phyloP scores from a whole-genome alignment of 2,888 invertebrate species.

The Andrena minutula region DNA sequence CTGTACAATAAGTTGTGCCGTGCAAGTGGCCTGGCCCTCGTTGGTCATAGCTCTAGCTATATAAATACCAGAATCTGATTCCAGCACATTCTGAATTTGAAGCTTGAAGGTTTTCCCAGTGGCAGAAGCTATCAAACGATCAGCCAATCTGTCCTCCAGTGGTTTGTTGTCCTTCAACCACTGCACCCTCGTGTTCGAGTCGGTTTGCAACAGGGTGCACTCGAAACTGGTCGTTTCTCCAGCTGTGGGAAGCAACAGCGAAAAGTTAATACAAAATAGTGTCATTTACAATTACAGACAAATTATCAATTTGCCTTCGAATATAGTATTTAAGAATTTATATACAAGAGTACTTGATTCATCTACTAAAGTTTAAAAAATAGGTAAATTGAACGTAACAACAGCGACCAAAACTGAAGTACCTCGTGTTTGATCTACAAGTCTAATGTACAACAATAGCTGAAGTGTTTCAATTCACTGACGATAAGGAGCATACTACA shows the following conservation, averaged over 20 bases:
- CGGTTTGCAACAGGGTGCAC: slow-evolving; percentile 89
- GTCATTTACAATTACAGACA: not conserved
- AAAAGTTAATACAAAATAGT: not conserved
- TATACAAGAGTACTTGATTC: slow-evolving; percentile 35
- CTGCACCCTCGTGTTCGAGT: slow-evolving; percentile 87
- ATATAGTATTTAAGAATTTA: slow-evolving; percentile 5
- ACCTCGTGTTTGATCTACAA: not conserved
- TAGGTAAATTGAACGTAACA: not conserved
- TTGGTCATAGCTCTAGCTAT: slow-evolving; percentile 94
- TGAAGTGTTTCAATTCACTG: not conserved
- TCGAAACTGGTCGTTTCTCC: slow-evolving; percentile 94
- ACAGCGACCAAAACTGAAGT: slow-evolving; percentile 23
- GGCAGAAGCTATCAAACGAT: slow-evolving; percentile 89
- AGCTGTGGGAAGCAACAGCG: slow-evolving; percentile 86
- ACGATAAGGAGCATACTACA: slow-evolving; percentile 10
- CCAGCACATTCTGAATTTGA: slow-evolving; percentile 90
- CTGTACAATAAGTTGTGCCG: slow-evolving; percentile 94
- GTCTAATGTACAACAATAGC: not conserved
- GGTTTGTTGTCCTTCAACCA: slow-evolving; percentile 96
- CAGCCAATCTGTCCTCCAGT: slow-evolving; percentile 90
- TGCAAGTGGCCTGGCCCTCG: slow-evolving; percentile 93
- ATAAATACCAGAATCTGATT: slow-evolving; percentile 95
- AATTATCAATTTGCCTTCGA: slow-evolving; percentile 7
- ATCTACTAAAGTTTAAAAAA: not conserved
- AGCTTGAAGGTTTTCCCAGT: slow-evolving; percentile 89